Evolutionary conservation across 2,113 vertebrate genomes (phyloP).

Genomic region (Sphyrna mokarran): DNA sequence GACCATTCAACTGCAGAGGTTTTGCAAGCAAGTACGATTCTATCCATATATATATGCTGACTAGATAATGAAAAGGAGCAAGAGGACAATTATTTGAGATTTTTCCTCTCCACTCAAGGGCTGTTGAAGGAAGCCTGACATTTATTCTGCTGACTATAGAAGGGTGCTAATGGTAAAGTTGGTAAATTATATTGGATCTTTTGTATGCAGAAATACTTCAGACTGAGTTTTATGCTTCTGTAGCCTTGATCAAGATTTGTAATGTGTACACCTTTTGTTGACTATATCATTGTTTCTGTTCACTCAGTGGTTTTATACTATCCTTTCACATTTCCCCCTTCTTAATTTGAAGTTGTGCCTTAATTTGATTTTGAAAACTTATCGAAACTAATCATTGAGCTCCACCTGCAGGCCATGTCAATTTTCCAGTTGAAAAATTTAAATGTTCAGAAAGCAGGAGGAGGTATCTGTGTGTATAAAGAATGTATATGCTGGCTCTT

Average conservation of each 20-base stretch:
- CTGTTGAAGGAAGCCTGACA: background rate
- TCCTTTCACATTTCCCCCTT: background rate
- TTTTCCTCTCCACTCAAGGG: background rate
- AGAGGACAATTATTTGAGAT: background rate
- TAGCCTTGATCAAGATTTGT: background rate
- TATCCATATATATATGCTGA: background rate
- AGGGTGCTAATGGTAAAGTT: too few relatives aligned
- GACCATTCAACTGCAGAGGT: background rate
- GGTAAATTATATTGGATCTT: too few relatives aligned
- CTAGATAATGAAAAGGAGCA: background rate
- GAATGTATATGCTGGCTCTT: background rate
- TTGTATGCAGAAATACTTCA: background rate
- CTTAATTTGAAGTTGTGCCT: background rate
- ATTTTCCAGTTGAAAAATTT: background rate
- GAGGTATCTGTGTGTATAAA: background rate
- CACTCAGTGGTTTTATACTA: background rate
- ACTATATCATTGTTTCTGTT: background rate
- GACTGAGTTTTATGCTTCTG: background rate
- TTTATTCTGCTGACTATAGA: too few relatives aligned
- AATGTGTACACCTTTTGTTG: background rate
- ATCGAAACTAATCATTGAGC: background rate
- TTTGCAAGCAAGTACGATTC: background rate
- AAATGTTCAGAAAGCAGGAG: background rate
- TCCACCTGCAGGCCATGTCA: background rate
- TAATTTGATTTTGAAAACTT: background rate